A percentile compares a stretch with the other conserved stretches of the same genome.
Evolutionary conservation across 2,888 invertebrate species (phyloP).

Genomic region (Drosophila rubida): DNA sequence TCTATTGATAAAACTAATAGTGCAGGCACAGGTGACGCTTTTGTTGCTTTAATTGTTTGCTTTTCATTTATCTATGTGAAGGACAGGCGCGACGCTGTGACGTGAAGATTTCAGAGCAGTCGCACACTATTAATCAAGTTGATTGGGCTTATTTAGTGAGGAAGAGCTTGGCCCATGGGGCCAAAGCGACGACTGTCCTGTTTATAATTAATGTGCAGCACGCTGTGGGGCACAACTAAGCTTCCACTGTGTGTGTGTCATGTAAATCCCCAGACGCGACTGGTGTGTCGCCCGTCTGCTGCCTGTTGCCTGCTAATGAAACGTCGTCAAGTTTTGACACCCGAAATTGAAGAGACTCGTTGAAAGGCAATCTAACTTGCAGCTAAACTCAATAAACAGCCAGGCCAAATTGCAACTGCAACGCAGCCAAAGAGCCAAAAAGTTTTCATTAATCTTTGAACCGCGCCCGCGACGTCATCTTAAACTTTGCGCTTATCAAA

Average conservation of each 20-base stretch:
- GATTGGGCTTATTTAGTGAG: constrained; percentile 55
- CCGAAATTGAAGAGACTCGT: constrained; percentile 49
- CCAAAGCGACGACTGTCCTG: constrained; percentile 48
- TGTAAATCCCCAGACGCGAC: constrained; percentile 68
- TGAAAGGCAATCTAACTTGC: constrained; percentile 73
- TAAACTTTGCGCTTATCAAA: constrained; percentile 64
- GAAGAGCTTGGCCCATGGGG: constrained; percentile 34
- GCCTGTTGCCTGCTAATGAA: constrained; percentile 63
- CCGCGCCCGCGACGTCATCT: not conserved
- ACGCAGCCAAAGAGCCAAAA: constrained; percentile 45
- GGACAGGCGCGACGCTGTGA: constrained; percentile 41
- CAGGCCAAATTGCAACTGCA: constrained; percentile 59
- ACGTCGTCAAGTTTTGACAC: constrained; percentile 74
- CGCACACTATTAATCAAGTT: constrained; percentile 74
- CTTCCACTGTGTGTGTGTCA: constrained; percentile 26
- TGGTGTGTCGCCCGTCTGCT: constrained; percentile 11
- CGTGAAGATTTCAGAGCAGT: constrained; percentile 53
- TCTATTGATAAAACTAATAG: constrained; percentile 47
- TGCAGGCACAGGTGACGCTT: constrained; percentile 58
- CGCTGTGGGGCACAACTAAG: constrained; percentile 35
- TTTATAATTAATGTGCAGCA: constrained; percentile 74
- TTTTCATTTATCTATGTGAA: constrained; percentile 53
- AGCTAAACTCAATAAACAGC: constrained; percentile 68
- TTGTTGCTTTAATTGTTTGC: constrained; percentile 72
- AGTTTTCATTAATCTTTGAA: constrained; percentile 73